A percentile compares a stretch with the other conserved stretches of the same genome.
Evolutionary conservation across 2,888 invertebrate species (phyloP).

Genomic region (Drosophila melanosoma): DNA sequence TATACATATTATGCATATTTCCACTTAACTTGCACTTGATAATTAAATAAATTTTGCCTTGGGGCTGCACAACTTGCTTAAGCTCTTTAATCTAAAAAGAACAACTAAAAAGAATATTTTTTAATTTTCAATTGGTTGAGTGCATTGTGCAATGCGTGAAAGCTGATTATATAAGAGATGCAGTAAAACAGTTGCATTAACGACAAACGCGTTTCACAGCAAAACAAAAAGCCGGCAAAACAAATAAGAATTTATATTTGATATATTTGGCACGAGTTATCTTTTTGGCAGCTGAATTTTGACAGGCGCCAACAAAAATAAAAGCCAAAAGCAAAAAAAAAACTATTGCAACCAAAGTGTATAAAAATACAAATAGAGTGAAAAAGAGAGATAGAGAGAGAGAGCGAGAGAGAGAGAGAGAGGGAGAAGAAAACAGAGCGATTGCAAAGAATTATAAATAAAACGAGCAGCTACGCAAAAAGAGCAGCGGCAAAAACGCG

Average conservation of each 20-base stretch:
- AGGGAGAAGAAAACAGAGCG: slow-evolving; percentile 22
- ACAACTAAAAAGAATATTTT: not conserved
- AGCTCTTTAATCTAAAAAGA: not conserved
- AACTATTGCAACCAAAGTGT: slow-evolving; percentile 26
- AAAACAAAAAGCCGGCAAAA: slow-evolving; percentile 67
- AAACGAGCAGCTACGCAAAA: slow-evolving; percentile 49
- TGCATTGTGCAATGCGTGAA: slow-evolving; percentile 57
- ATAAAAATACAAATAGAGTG: slow-evolving; percentile 24
- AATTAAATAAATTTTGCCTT: slow-evolving; percentile 20
- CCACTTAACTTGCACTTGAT: slow-evolving; percentile 10
- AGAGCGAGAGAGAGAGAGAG: slow-evolving; percentile 20
- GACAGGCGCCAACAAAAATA: slow-evolving; percentile 51
- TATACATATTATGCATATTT: not conserved
- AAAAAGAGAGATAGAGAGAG: slow-evolving; percentile 12
- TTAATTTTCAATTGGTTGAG: slow-evolving; percentile 4
- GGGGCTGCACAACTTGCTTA: not conserved
- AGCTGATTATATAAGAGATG: slow-evolving; percentile 48
- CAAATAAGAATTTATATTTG: slow-evolving; percentile 31
- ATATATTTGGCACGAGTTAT: slow-evolving; percentile 46
- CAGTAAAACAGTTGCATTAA: slow-evolving; percentile 1
- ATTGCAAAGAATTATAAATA: slow-evolving; percentile 48
- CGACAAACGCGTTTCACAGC: slow-evolving; percentile 13
- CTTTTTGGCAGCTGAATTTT: slow-evolving; percentile 60
- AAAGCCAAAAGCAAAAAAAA: slow-evolving; percentile 35
- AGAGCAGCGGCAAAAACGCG: slow-evolving; percentile 23